These are phyloP conservation scores for Torymus aiolomorphi DNA, from an alignment of 2,888 invertebrate species.

Conservation along the genomic window DNA sequence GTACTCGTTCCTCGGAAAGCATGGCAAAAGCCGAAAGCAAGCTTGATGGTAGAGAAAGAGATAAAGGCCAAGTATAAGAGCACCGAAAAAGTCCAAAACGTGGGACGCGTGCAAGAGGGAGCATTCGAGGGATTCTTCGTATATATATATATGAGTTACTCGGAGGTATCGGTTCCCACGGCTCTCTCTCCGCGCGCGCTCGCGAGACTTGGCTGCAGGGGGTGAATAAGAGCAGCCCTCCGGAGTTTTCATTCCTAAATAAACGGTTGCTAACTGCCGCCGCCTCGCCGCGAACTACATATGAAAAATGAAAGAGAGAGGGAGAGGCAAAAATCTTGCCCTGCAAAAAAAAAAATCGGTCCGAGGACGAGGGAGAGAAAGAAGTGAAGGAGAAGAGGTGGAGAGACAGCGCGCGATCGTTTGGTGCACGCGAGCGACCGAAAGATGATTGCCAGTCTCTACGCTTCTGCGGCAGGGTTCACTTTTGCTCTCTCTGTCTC, in stretches of 20 bases:
- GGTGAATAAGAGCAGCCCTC: conserved; percentile 48
- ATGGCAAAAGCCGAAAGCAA: too few relatives aligned
- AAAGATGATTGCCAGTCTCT: conserved; percentile 70
- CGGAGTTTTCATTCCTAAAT: conserved; percentile 68
- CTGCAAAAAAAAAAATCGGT: conserved; percentile 11
- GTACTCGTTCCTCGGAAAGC: too few relatives aligned
- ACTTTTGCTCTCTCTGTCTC: conserved; percentile 21
- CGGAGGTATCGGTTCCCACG: conserved; percentile 66
- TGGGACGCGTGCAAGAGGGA: conserved; percentile 25
- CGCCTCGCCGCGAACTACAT: conserved; percentile 47
- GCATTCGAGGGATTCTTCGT: conserved; percentile 49
- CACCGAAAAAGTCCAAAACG: conserved; percentile 10
- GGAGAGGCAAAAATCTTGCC: conserved; percentile 43
- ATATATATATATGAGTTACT: conserved; percentile 35
- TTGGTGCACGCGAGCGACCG: conserved; percentile 70
- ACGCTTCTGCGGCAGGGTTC: conserved; percentile 10
- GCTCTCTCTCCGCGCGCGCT: too few relatives aligned
- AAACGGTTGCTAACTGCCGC: conserved; percentile 69
- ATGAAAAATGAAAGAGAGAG: conserved; percentile 68
- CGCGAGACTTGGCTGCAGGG: conserved; percentile 64
- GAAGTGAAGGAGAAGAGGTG: conserved; percentile 17
- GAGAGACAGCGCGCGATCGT: conserved; percentile 62
- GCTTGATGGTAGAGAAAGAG: neutral
- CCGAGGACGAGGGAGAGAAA: neutral
- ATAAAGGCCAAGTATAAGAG: conserved; percentile 6